phyloP scores from a whole-genome alignment of 1,140 invertebrate genomes.

The Hyposmocoma kahamanoa region DNA sequence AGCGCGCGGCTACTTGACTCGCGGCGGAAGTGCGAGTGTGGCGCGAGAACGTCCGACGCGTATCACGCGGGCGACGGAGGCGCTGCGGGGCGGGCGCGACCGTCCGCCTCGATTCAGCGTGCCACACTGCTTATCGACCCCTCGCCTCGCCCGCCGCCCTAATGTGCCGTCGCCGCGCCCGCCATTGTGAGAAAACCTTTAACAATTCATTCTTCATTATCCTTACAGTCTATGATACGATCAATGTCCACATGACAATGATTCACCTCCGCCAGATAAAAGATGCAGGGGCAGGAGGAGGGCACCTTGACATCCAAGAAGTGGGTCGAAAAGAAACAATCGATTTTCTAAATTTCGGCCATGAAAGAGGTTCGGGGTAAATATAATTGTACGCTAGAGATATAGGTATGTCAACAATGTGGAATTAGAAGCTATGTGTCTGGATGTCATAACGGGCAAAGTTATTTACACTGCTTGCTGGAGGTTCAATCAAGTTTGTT shows the following conservation, averaged over 20 bases:
- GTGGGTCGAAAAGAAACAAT: too few relatives aligned
- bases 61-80: neutral
- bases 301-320: too few relatives aligned
- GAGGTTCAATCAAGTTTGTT: too few relatives aligned
- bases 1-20: neutral
- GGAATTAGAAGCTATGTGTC: too few relatives aligned
- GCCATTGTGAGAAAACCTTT: constrained; percentile 51
- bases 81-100: constrained; percentile 9
- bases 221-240: constrained; percentile 24
- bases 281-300: too few relatives aligned
- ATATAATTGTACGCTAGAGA: too few relatives aligned
- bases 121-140: constrained; percentile 55
- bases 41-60: too few relatives aligned
- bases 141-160: constrained; percentile 29
- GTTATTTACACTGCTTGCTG: too few relatives aligned
- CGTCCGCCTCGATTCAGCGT: constrained; percentile 14
- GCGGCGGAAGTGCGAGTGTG: neutral
- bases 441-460: too few relatives aligned
- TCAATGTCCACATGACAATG: constrained; percentile 37
- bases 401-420: too few relatives aligned
- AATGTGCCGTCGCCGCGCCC: constrained; percentile 42
- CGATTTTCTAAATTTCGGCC: too few relatives aligned
- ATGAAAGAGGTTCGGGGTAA: too few relatives aligned
- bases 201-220: constrained; percentile 63
- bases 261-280: constrained; percentile 17